Evolutionary conservation across 1,140 invertebrate species (phyloP), one percentile per base, ranked within the genome.

Genomic region (Trissolcus basalis): DNA sequence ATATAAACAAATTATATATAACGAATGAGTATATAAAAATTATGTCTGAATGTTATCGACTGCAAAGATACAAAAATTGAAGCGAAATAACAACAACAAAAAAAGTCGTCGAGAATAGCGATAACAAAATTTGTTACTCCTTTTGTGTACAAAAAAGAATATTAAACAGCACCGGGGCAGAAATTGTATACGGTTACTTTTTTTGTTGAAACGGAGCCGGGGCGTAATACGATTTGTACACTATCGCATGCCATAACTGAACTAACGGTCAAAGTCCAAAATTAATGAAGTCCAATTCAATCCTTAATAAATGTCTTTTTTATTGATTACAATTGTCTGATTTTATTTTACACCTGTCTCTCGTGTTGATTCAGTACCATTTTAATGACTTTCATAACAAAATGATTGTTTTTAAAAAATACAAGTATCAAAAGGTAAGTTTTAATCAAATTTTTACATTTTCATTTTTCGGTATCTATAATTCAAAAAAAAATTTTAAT

Each of bases 241-340:
- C 49, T 67, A 61, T 70, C 65, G 73, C 59, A 75, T 74, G 72
- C 72, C 56, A 63, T 53, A 64, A 75, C 41, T 68, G 53, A 74
- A 68, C 43, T 63, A 68, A 74, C 63, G 55, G 19, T 27, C 19
- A 27, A 61, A 61, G 71, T 74, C 64, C 58, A 68, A 65, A 64
- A 76, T 70, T 51, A 64, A 75, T 75, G 51, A 64, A 75, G 59
- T 69, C 72, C 72, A 75, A 64, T 69, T 75, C 39, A 75, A 64
- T 69, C 65, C 72, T 69, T 69, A 75, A 75, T 75, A 75, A 75
- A 75, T 75, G 64, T 75, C 65, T 75, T 75, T 75, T 69, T 75
- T 75, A 69, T 69, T 69, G 65, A 69, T 74, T 48, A 75, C 43
- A 48, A 1, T 64, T 33, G 58, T 51, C 13, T 69, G 53, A 60